These are phyloP conservation scores for Leptogaster cylindrica DNA, from an alignment of 2,888 invertebrate genomes.

Conservation along the genomic window DNA sequence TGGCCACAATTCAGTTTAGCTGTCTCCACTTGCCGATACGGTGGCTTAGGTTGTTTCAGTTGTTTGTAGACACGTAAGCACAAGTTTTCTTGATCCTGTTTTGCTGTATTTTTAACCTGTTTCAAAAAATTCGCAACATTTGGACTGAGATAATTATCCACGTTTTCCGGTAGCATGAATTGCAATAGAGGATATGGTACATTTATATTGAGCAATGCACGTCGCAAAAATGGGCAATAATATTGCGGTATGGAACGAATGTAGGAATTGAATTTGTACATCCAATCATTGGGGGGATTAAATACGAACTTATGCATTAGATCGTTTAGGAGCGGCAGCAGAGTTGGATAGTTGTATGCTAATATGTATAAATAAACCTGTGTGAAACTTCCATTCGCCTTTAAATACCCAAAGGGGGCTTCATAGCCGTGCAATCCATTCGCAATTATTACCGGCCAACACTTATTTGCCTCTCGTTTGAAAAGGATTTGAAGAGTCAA, in stretches of 20 bases:
- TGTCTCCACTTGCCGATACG: constrained; percentile 72
- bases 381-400: constrained; percentile 90
- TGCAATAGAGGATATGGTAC: constrained; percentile 82
- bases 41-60: constrained; percentile 60
- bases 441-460: constrained; percentile 93
- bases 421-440: constrained; percentile 90
- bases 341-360: constrained; percentile 97
- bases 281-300: constrained; percentile 92
- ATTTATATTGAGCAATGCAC: constrained; percentile 91
- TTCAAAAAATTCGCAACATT: constrained; percentile 94
- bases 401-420: constrained; percentile 96
- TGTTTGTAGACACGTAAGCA: constrained; percentile 67
- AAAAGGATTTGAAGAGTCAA: constrained; percentile 95
- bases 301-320: constrained; percentile 90
- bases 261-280: constrained; percentile 91
- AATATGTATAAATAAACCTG: constrained; percentile 97
- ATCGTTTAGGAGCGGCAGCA: constrained; percentile 91
- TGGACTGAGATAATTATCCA: constrained; percentile 91
- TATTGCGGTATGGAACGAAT: constrained; percentile 96
- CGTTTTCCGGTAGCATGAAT: constrained; percentile 87
- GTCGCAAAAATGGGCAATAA: constrained; percentile 85
- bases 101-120: constrained; percentile 92
- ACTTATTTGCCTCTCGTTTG: constrained; percentile 90
- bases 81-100: constrained; percentile 86
- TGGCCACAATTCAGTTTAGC: constrained; percentile 76